A percentile compares a stretch with the other conserved stretches of the same genome.
Evolutionary conservation across 37 sponge, comb jelly and placozoan species (phyloP).

Genomic region (Hexactinellida sp.): DNA sequence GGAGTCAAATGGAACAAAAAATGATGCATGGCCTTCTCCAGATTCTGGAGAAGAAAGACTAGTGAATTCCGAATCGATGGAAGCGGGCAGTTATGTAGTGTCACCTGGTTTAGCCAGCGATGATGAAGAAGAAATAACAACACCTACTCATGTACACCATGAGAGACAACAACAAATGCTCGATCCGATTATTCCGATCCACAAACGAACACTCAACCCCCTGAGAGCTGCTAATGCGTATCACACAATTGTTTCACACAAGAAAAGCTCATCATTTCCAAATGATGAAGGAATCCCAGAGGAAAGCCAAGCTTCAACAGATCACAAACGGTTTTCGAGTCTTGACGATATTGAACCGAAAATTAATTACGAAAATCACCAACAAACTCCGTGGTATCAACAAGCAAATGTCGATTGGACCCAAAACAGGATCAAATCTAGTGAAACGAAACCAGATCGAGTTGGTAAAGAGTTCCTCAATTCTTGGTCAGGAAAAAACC

Average conservation of each 20-base stretch:
- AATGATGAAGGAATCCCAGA: neutral
- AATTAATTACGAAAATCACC: neutral
- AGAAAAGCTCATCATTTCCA: neutral
- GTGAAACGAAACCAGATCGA: neutral
- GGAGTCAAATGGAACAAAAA: neutral
- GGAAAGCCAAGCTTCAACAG: neutral
- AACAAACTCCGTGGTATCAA: neutral
- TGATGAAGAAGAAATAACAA: neutral
- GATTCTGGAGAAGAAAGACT: neutral
- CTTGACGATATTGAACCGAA: neutral
- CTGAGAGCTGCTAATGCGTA: neutral
- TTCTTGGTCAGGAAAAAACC: neutral
- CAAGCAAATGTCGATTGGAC: slow-evolving; percentile 11
- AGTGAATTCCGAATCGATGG: neutral
- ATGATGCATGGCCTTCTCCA: neutral
- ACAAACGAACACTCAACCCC: neutral
- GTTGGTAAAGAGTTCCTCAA: neutral
- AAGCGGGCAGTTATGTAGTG: neutral
- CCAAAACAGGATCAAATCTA: neutral
- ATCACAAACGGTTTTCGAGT: neutral
- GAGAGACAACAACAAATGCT: neutral
- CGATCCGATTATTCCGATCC: neutral
- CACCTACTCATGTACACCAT: neutral
- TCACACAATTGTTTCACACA: neutral
- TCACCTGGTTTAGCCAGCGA: neutral